Evolutionary conservation across 2,113 vertebrate genomes (phyloP).

Genomic region (Tapirus terrestris): DNA sequence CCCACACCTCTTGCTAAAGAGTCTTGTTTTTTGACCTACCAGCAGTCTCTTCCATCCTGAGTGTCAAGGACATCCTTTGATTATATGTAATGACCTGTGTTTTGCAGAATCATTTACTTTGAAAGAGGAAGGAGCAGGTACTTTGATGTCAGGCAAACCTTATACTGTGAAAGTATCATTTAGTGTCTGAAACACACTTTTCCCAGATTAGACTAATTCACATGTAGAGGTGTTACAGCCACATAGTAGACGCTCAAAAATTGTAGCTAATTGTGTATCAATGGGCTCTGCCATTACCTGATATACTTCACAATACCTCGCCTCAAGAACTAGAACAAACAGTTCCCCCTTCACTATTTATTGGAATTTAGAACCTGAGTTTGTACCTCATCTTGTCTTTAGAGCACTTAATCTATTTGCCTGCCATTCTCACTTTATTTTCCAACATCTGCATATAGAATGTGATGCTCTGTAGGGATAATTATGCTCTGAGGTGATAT

Average conservation of each 20-base stretch:
- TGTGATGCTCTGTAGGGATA: background rate
- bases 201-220: background rate
- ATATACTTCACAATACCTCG: background rate
- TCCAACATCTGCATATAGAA: background rate
- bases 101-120: conserved; percentile 19
- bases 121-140: background rate
- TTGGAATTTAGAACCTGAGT: background rate
- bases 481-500: background rate
- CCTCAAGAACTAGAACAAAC: background rate
- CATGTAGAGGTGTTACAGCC: background rate
- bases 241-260: background rate
- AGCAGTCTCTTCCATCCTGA: background rate
- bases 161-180: background rate
- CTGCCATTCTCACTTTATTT: background rate
- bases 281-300: background rate
- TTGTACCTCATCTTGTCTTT: background rate
- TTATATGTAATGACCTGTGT: background rate
- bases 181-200: background rate
- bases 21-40: no score
- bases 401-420: background rate
- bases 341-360: background rate
- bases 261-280: background rate
- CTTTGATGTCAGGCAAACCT: background rate
- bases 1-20: background rate
- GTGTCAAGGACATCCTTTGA: background rate